Base-by-base conservation (phyloP, 2,888 invertebrate genomes). In the Lithophane leautieri region DNA sequence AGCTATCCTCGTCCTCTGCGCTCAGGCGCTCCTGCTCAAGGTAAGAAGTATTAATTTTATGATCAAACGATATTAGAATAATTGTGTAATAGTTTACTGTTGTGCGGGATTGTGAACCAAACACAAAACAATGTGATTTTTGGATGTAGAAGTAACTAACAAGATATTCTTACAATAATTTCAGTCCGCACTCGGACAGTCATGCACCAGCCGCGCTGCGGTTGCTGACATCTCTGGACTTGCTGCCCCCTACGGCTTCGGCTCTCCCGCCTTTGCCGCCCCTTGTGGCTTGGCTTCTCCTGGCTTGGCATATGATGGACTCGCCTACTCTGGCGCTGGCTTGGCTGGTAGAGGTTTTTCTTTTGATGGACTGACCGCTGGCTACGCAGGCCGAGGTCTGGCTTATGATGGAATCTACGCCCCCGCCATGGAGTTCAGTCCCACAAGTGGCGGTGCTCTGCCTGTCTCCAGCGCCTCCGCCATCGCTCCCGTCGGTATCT, bases 401-500 rank as follows among this genome's bases (percentile, higher is more conserved):
- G 79, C 28, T 60, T 75, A 61, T 52, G 69, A 75, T 44, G 66
- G 61, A 62, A 25, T 75, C 47, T 60, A 25, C 40, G 50, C 65
- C 14, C 44, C 70, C 7, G 19, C 65, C 40, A 25, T 81, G 14
- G 76, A 81, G 52, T 63, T 73, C 69, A 79, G 62, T 19, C 62
- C 79, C 25, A 81, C 81, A n/a, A 81, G 70, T 63, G 85, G 83
- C 7, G 85, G 87, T 9, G 75, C 71, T 52, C 65, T 87, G 11
- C 67, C 80, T 16, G 78, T 87, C 44, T 62, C 52, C 54, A 76
- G 76, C 61, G n/a, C 54, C 7, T 76, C 76, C 19, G 11, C 40
- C 19, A 34, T 69, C 8, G 62, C 77, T 34, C 77, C 77, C 34
- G 42, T 63, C 4, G 86, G 87, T 42, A 56, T 87, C 61, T 78